A percentile compares a stretch with the other conserved stretches of the same genome.
Conservation (phyloP, 2,888 invertebrate genomes). For the Plebejus anna region DNA sequence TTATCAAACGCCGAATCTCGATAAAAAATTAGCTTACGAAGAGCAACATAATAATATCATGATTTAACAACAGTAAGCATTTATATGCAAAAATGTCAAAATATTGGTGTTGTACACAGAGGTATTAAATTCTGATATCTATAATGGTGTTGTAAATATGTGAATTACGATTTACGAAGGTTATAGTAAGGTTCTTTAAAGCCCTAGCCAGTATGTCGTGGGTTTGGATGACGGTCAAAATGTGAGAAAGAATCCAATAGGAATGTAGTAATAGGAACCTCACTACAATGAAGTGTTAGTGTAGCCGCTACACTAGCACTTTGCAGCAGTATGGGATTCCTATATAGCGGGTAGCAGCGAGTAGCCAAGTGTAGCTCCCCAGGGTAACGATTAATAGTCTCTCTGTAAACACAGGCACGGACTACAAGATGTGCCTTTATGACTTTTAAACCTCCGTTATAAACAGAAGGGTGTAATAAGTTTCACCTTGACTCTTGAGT, state of each 20-base stretch:
- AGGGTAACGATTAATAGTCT: conserved; percentile 62
- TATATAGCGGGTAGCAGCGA: conserved; percentile 31
- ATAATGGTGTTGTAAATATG: neutral
- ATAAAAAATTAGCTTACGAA: too few relatives aligned
- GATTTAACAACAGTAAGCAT: too few relatives aligned
- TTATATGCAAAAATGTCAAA: neutral
- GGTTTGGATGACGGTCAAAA: too few relatives aligned
- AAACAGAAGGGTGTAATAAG: too few relatives aligned
- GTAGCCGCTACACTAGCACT: neutral
- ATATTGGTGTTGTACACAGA: neutral
- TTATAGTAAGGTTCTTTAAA: too few relatives aligned
- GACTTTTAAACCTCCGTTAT: too few relatives aligned
- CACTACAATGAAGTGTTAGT: neutral
- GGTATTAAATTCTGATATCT: too few relatives aligned
- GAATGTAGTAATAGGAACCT: neutral
- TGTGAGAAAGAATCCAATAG: neutral
- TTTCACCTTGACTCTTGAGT: too few relatives aligned
- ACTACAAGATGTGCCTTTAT: conserved; percentile 32
- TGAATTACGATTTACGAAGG: neutral
- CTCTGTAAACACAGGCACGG: conserved; percentile 54
- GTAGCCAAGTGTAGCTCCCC: conserved; percentile 54
- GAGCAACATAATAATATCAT: too few relatives aligned
- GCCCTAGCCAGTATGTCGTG: too few relatives aligned
- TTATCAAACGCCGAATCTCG: too few relatives aligned
- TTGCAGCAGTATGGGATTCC: too few relatives aligned